Evolutionary conservation across 2,797 vertebrate genomes (phyloP), one percentile per base, ranked within the genome.

Genomic region (Danio kyathit): DNA sequence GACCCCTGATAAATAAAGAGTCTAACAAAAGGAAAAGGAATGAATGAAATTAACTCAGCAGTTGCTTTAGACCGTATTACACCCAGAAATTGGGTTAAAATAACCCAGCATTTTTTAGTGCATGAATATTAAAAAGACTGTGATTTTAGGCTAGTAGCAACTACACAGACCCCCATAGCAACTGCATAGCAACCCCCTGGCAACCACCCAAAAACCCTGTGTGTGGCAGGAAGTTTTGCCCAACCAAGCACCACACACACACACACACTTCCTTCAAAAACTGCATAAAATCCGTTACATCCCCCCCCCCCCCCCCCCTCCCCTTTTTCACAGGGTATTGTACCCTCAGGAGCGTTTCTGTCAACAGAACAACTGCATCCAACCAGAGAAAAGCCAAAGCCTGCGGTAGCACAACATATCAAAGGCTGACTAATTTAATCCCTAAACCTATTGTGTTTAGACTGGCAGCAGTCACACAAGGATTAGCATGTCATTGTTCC

Each of bases 401-500:
- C 52, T 78, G 19, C 73, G 60, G 69, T 60, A 67, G 69, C 61
- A 51, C 44, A 78, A 72, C 57, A 54, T 72, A 54, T 71, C 17
- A 40, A 19, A 57, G 66, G 61, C 72, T 76, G 69, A 77, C 75
- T 86, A 85, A 86, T 84, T 81, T 87, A 79, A 83, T 83, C 84
- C 82, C 73, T 82, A 49, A 86, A 64, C 49, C 44, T 29, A 76
- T 72, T 81, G 77, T 78, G 61, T 83, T 74, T 63, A 77, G 74
- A 86, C 73, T 80, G 75, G 61, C 67, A 61, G 78, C 59, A 61
- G 83, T 88, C 86, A 80, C 80, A 85, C 43, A 70, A 74, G 74
- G 74, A 87, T 88, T 87, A 88, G 59, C 74, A 48, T 63, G 21
- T 57, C 60, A 85, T 84, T 84, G 81, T 82, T 76, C 78, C 60